These are phyloP conservation scores for Penaeus chinensis DNA, from an alignment of 1,140 invertebrate genomes.

Conservation along the genomic window DNA sequence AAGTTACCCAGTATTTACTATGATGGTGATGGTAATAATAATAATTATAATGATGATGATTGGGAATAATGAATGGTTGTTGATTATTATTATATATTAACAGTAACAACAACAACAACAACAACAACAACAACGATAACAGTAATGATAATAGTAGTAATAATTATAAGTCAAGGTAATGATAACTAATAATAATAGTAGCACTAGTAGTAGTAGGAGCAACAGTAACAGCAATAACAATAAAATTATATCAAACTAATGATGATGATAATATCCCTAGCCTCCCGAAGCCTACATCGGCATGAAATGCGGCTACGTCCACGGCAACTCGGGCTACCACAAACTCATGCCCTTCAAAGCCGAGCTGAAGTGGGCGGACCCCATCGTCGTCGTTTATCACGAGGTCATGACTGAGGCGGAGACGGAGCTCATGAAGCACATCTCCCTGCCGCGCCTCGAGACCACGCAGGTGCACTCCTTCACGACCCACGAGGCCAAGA, in stretches of 20 bases:
- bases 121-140: too few relatives aligned
- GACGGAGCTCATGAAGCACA: constrained; percentile 33
- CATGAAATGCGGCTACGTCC: constrained; percentile 51
- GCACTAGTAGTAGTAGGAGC: neutral
- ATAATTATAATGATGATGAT: too few relatives aligned
- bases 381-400: constrained; percentile 52
- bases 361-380: constrained; percentile 59
- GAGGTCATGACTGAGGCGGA: constrained; percentile 56
- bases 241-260: neutral
- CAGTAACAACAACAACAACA: too few relatives aligned
- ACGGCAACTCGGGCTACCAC: constrained; percentile 38
- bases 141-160: too few relatives aligned
- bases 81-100: too few relatives aligned
- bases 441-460: constrained; percentile 48
- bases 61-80: too few relatives aligned
- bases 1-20: too few relatives aligned
- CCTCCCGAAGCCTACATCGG: constrained; percentile 37
- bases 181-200: too few relatives aligned
- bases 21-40: too few relatives aligned
- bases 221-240: neutral
- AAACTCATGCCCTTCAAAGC: constrained; percentile 58
- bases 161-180: too few relatives aligned
- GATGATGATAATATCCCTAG: constrained; percentile 8
- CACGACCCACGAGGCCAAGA: constrained; percentile 48
- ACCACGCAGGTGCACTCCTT: constrained; percentile 62